phyloP scores from a whole-genome alignment of 2,113 vertebrate genomes.

The Hemiprocne comata region DNA sequence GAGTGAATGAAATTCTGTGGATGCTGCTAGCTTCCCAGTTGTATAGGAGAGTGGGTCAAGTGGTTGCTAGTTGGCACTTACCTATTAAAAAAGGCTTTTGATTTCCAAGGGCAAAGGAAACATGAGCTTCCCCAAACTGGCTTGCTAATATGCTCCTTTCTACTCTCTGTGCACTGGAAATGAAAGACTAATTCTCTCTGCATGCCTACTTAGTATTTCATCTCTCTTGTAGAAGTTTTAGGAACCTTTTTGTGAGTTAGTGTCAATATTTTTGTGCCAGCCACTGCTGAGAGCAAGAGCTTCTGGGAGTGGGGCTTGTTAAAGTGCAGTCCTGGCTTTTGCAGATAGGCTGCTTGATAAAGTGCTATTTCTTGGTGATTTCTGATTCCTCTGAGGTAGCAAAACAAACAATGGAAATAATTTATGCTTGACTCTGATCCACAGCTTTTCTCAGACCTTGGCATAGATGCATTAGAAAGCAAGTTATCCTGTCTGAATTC shows the following conservation, averaged over 20 bases:
- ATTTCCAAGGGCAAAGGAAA: not conserved
- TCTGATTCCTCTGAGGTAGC: not conserved
- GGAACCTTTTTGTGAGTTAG: not conserved
- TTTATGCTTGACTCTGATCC: slow-evolving; percentile 9
- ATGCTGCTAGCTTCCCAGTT: not conserved
- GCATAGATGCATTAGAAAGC: not conserved
- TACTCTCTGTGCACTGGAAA: not conserved
- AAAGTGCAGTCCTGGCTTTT: not conserved
- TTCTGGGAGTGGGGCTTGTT: not conserved
- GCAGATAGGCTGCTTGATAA: not conserved
- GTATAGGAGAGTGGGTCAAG: not conserved
- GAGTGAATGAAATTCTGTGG: not conserved
- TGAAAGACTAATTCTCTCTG: not conserved
- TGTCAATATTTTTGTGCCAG: not conserved
- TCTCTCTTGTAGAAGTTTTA: not conserved
- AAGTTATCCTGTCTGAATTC: slow-evolving; percentile 16
- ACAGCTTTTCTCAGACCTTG: slow-evolving; percentile 19
- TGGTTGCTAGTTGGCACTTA: not conserved
- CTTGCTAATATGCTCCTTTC: not conserved
- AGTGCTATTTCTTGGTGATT: not conserved
- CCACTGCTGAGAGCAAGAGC: not conserved
- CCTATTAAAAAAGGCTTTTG: not conserved
- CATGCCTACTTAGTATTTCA: not conserved
- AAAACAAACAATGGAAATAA: slow-evolving; percentile 26
- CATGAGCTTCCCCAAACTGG: not conserved